phyloP scores from a whole-genome alignment of 2,888 invertebrate genomes.

The Tribolium freemani region DNA sequence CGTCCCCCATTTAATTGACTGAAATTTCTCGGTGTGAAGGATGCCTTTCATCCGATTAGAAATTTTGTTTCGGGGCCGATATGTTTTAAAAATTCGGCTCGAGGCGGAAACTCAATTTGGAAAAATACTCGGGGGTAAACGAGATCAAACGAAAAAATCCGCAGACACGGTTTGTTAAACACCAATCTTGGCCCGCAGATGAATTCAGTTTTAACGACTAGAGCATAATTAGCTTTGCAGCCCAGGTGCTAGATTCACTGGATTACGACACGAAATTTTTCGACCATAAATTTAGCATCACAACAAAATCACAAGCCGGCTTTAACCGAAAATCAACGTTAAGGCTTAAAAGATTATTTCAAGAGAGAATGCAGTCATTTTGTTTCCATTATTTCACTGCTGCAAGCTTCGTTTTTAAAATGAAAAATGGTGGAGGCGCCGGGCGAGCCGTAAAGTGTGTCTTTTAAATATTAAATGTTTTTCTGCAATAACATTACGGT shows the following conservation, averaged over 20 bases:
- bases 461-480: neutral
- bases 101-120: slow-evolving; percentile 23
- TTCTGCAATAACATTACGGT: neutral
- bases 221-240: neutral
- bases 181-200: slow-evolving; percentile 15
- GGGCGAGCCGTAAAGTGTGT: neutral
- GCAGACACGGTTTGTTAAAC: slow-evolving; percentile 14
- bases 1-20: slow-evolving; percentile 14
- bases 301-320: neutral
- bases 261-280: neutral
- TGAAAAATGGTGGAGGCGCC: neutral
- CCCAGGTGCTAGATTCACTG: neutral
- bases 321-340: neutral
- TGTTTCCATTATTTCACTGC: no score
- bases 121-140: slow-evolving; percentile 18
- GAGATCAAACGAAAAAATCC: slow-evolving; percentile 27
- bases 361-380: neutral
- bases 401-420: neutral
- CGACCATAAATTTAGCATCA: neutral
- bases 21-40: neutral
- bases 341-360: neutral
- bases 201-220: slow-evolving; percentile 2
- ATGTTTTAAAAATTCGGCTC: neutral
- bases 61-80: neutral
- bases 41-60: slow-evolving; percentile 6